Evolutionary conservation across 2,888 invertebrate genomes (phyloP), one percentile per base, ranked within the genome.

Genomic region (Odontocerum albicorne): DNA sequence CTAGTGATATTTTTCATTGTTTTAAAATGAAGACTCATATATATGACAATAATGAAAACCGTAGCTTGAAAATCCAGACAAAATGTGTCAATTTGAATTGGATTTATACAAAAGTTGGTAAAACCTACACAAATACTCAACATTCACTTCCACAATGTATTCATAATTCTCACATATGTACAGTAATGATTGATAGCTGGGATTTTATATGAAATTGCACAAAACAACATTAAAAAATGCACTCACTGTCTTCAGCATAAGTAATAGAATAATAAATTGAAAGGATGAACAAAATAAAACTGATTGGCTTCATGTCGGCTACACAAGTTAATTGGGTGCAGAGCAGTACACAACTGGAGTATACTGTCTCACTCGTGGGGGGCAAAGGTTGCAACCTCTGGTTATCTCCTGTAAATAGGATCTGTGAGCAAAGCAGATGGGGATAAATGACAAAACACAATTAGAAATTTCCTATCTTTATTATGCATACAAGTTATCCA

Each of bases 271-370:
- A 46, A 36, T 39, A 51, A 35, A 57, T 12, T 17, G 47, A 33
- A n/a, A 54, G 31, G 35, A 49, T 15, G 12, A 38, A 32, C 21
- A 31, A 49, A 27, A 35, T 13, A n/a, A 21, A 15, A 35, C 12
- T 44, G 13, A 49, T 21, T 13, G 12, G 49, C 15, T 32, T 17
- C 57, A 57, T 57, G 49, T 33, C 50, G 45, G 43, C 16, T 10
- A 8, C 35, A 35, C 42, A 47, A 43, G 27, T 54, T 42, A 54
- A 54, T 54, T 54, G 57, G 53, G 40, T 49, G 53, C 47, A 53
- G 42, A 35, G 46, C 53, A 53, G 33, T 32, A 16, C 31, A 32
- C 17, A 44, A 32, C n/a, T 44, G 44, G 44, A 44, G 32, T 44
- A 32, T 44, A n/a, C 16, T 32, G 31, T 35, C 6, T 35, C 21